Conservation (phyloP, 2,888 invertebrate genomes). For the Periphyllus acericola region DNA sequence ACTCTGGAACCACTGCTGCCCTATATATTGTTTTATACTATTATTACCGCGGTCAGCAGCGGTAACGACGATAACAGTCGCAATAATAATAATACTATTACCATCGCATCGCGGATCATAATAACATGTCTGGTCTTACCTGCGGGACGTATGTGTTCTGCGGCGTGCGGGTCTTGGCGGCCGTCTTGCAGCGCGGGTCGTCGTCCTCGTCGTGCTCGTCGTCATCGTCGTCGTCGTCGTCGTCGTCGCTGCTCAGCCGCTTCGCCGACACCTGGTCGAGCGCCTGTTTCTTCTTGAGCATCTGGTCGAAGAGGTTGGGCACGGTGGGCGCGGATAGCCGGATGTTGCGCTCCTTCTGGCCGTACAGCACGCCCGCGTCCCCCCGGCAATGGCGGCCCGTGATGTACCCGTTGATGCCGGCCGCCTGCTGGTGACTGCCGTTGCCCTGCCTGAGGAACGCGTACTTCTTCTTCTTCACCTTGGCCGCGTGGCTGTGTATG, state of each 20-base stretch:
- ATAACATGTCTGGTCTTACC: too few species aligned
- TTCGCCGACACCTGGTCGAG: conserved; percentile 60
- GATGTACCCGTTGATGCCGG: conserved; percentile 38
- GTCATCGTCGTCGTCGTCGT: conserved; percentile 43
- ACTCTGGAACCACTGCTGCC: too few species aligned
- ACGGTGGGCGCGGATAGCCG: conserved; percentile 64
- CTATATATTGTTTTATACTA: too few species aligned
- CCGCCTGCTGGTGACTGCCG: conserved; percentile 58
- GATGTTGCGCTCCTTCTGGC: conserved; percentile 65
- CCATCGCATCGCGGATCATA: too few species aligned
- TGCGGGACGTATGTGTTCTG: conserved; percentile 63
- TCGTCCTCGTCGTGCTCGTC: conserved; percentile 18
- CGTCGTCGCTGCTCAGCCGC: conserved; percentile 65
- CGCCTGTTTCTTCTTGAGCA: conserved; percentile 62
- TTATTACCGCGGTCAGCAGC: too few species aligned
- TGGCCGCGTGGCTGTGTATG: conserved; percentile 63
- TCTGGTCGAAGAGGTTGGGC: conserved; percentile 64
- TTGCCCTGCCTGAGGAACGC: conserved; percentile 57
- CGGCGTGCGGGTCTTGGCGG: conserved; percentile 46
- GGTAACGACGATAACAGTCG: too few species aligned
- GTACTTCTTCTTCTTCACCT: conserved; percentile 63
- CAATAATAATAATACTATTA: too few species aligned
- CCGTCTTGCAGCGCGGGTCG: not conserved
- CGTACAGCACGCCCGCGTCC: conserved; percentile 62
- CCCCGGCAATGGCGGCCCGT: conserved; percentile 62